Conservation (phyloP, 2,113 vertebrate genomes). For the Caretta caretta region DNA sequence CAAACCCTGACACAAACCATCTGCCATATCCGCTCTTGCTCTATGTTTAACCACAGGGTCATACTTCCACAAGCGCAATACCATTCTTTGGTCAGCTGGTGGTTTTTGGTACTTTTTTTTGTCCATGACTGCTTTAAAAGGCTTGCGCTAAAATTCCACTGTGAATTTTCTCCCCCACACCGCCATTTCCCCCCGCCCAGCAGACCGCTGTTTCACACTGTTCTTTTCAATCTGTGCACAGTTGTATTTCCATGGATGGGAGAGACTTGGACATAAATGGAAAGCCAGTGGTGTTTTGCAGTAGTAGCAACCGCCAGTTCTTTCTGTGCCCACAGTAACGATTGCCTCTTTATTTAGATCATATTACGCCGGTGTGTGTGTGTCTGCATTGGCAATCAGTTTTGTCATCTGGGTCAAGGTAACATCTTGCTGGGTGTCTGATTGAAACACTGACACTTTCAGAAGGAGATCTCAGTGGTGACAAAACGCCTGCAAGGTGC, state of each 20-base stretch:
- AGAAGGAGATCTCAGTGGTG: not conserved
- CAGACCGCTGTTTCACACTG: not conserved
- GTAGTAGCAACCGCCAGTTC: not conserved
- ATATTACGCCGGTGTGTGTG: accelerated
- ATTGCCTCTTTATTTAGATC: not conserved
- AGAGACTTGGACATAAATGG: not conserved
- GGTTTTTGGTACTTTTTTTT: not conserved
- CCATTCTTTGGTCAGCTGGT: not conserved
- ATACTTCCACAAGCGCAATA: not conserved
- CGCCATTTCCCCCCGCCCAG: not conserved
- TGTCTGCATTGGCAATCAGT: not conserved
- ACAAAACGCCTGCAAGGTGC: not conserved
- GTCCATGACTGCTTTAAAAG: not conserved
- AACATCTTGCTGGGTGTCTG: not conserved
- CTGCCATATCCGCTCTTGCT: not conserved
- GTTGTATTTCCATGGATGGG: not conserved
- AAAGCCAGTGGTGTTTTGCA: not conserved
- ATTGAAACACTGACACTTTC: not conserved
- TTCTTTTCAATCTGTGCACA: not conserved
- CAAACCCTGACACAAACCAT: not conserved
- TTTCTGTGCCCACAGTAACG: not conserved
- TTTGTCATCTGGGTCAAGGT: not conserved
- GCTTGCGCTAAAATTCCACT: not conserved
- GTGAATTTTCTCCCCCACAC: not conserved
- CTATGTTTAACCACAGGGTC: not conserved